Percentiles rank a stretch among this genome's conserved stretches.
Evolutionary conservation across 2,888 invertebrate genomes (phyloP).

Genomic region (Pinctada fucata): DNA sequence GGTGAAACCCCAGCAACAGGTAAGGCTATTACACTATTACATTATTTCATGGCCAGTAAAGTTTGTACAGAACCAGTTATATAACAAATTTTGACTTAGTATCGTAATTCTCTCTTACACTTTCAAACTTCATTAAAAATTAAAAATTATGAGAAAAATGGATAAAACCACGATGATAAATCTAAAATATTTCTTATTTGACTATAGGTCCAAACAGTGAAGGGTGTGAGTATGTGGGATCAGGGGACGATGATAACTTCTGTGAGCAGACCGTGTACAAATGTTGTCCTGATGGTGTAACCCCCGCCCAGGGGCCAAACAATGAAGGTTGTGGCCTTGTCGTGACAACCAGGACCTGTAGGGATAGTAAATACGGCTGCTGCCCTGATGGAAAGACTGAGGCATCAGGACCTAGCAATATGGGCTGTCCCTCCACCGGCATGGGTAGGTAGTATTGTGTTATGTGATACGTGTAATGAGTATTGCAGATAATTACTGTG

Average conservation of each 20-base stretch:
- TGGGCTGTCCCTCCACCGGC: constrained; percentile 80
- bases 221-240: constrained; percentile 88
- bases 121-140: no score
- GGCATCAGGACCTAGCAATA: constrained; percentile 88
- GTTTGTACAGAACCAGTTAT: not conserved
- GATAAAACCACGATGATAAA: no score
- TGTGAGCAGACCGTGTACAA: constrained; percentile 80
- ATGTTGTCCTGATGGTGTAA: constrained; percentile 90
- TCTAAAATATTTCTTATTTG: not conserved
- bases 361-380: not conserved
- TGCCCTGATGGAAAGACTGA: constrained; percentile 86
- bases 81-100: no score
- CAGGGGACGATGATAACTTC: constrained; percentile 79
- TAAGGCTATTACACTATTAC: not conserved
- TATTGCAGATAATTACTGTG: no score
- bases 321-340: constrained; percentile 81
- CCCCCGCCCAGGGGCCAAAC: constrained; percentile 88
- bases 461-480: no score
- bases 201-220: constrained; percentile 79
- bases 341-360: not conserved
- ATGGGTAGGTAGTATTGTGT: not conserved
- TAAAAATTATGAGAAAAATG: no score
- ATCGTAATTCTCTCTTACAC: no score
- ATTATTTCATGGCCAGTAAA: not conserved
- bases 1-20: constrained; percentile 82